phyloP scores from a whole-genome alignment of 2,888 invertebrate genomes.

The Folsomia candida region DNA sequence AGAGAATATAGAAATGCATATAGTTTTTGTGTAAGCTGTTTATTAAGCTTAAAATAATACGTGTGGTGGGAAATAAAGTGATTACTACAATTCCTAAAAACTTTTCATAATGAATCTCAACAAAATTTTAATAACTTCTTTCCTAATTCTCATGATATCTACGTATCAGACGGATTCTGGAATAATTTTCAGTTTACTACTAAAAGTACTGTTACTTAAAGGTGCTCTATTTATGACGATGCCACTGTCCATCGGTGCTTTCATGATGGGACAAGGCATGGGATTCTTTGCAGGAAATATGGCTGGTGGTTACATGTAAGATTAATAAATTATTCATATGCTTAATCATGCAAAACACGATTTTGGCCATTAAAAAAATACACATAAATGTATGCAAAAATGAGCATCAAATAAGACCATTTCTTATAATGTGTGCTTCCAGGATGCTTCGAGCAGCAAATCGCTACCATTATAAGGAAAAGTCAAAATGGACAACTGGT shows the following conservation, averaged over 20 bases:
- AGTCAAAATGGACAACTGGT: conserved; percentile 25
- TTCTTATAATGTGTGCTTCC: conserved; percentile 31
- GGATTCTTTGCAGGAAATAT: conserved; percentile 42
- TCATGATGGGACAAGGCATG: conserved; percentile 37
- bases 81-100: neutral
- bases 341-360: too few relatives aligned
- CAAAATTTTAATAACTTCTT: conserved; percentile 26
- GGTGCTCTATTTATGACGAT: conserved; percentile 42
- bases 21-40: neutral
- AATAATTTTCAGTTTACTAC: conserved; percentile 26
- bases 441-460: conserved; percentile 44
- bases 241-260: conserved; percentile 28
- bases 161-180: conserved; percentile 37
- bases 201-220: conserved; percentile 37
- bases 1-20: neutral
- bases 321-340: neutral
- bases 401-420: neutral
- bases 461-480: conserved; percentile 37
- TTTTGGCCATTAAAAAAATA: too few relatives aligned
- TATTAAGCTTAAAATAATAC: neutral
- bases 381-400: neutral
- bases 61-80: conserved; percentile 13
- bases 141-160: conserved; percentile 32
- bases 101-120: conserved; percentile 37
- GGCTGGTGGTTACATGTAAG: conserved; percentile 40